Evolutionary conservation across 2,113 vertebrate species (phyloP).

Genomic region (Lasiurus cinereus): DNA sequence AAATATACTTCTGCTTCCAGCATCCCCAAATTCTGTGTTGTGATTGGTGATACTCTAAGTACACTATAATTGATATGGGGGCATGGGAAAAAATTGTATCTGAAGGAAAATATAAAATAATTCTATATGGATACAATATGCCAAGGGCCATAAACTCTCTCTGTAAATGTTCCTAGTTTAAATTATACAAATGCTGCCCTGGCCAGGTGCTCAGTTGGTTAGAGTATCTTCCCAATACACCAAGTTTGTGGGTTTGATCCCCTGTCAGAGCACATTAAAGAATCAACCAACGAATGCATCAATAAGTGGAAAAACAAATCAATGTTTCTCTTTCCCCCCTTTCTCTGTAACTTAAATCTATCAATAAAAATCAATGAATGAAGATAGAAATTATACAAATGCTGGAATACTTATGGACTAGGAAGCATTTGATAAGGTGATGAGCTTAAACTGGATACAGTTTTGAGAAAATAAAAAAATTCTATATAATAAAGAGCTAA

Average conservation of each 20-base stretch:
- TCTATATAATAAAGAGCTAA: too few species aligned
- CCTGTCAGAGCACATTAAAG: background rate
- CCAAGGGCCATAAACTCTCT: background rate
- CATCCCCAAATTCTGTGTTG: background rate
- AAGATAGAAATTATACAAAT: background rate
- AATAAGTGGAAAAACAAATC: background rate
- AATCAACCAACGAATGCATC: background rate
- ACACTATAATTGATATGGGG: background rate
- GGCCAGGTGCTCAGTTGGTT: background rate
- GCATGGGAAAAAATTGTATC: background rate
- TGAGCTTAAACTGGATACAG: background rate
- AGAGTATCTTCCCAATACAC: background rate
- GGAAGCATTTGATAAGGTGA: background rate
- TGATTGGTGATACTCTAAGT: background rate
- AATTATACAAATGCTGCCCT: background rate
- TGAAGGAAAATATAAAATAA: background rate
- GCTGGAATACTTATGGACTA: background rate
- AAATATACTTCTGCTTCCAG: background rate
- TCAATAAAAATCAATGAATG: background rate
- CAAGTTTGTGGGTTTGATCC: background rate
- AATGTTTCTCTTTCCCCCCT: background rate
- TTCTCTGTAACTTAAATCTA: background rate
- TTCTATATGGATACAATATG: background rate
- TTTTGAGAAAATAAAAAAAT: background rate
- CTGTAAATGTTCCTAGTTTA: background rate